Conservation (phyloP, 1,140 invertebrate genomes). For the Hypothenemus hampei region DNA sequence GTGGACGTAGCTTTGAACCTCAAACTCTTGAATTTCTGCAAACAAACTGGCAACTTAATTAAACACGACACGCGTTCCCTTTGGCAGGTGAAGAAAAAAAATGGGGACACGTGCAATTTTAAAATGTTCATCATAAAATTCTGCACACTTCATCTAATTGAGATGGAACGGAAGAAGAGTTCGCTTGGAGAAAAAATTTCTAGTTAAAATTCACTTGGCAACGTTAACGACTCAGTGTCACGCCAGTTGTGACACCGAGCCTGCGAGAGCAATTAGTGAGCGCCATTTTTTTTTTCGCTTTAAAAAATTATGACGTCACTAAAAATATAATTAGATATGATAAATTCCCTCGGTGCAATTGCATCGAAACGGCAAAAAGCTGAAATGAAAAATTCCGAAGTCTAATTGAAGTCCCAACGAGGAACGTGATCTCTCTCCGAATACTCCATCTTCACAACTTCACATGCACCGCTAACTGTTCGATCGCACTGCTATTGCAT, state of each 20-base stretch:
- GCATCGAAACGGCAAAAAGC: background rate
- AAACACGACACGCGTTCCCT: too few species aligned
- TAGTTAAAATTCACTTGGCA: background rate
- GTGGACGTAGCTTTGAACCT: too few species aligned
- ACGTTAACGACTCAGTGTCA: background rate
- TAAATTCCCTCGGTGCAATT: constrained; percentile 1
- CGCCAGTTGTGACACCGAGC: background rate
- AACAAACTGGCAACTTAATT: too few species aligned
- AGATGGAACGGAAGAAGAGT: too few species aligned
- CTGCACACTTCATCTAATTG: too few species aligned
- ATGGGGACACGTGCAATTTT: too few species aligned
- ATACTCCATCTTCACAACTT: too few species aligned
- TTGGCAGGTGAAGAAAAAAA: too few species aligned
- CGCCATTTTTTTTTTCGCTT: background rate
- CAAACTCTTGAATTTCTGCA: too few species aligned
- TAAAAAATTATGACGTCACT: background rate
- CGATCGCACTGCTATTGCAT: too few species aligned
- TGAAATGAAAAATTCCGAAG: background rate
- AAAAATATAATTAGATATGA: constrained; percentile 4
- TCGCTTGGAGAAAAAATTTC: background rate
- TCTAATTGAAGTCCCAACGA: background rate
- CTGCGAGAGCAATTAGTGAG: constrained; percentile 1
- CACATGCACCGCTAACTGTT: too few species aligned
- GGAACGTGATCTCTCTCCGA: background rate
- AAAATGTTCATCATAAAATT: too few species aligned